Percentiles rank a stretch among this genome's conserved stretches.
phyloP scores from a whole-genome alignment of 2,888 invertebrate genomes.

The Caenorhabditis sp. region DNA sequence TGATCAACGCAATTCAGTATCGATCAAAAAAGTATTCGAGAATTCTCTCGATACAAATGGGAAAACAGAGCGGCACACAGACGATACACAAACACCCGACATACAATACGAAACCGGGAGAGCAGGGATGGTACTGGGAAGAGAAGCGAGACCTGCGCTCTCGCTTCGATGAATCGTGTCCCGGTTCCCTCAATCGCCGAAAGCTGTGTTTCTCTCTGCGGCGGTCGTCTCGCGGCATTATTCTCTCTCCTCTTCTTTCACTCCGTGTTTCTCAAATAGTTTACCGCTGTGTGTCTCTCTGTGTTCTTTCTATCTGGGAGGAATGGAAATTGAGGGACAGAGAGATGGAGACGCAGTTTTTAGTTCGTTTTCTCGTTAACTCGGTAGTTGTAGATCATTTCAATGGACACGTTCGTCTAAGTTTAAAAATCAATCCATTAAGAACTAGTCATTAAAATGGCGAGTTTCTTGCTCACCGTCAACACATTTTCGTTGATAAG shows the following conservation, averaged over 20 bases:
- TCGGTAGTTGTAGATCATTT: slow-evolving; percentile 25
- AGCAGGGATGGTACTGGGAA: slow-evolving; percentile 32
- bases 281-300: slow-evolving; percentile 31
- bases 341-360: slow-evolving; percentile 30
- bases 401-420: slow-evolving; percentile 19
- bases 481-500: slow-evolving; percentile 2
- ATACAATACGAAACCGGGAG: slow-evolving; percentile 27
- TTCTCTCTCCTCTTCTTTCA: slow-evolving; percentile 24
- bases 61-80: slow-evolving; percentile 12
- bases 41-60: background rate
- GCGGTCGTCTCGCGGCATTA: slow-evolving; percentile 11
- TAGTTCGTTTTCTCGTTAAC: slow-evolving; percentile 34
- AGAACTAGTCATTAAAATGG: background rate
- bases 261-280: slow-evolving; percentile 50
- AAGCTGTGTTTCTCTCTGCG: slow-evolving; percentile 50
- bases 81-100: slow-evolving; percentile 28
- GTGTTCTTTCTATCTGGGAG: slow-evolving; percentile 22
- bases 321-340: slow-evolving; percentile 20
- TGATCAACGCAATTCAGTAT: background rate
- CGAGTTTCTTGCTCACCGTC: slow-evolving; percentile 10
- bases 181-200: slow-evolving; percentile 29
- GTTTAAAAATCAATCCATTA: background rate
- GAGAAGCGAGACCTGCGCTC: slow-evolving; percentile 37
- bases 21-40: slow-evolving; percentile 6
- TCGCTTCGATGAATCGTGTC: slow-evolving; percentile 35